These are phyloP conservation scores for Phenganax subtilis DNA, from an alignment of 92 coral and sea anemone species.

Conservation along the genomic window DNA sequence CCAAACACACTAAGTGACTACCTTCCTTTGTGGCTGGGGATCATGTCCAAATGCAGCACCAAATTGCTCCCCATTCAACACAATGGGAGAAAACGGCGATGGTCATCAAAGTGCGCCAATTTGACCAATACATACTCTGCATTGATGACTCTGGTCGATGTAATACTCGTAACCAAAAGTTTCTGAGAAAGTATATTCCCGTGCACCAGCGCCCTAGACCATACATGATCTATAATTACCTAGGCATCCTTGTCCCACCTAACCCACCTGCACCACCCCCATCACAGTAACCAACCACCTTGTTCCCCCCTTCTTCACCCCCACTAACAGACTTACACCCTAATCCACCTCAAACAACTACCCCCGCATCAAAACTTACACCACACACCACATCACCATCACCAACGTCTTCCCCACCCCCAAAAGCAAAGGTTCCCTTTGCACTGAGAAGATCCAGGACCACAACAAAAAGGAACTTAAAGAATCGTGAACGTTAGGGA, in stretches of 20 bases:
- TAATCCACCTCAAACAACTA: constrained; percentile 1
- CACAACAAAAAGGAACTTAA: too few relatives aligned
- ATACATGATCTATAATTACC: constrained; percentile 48
- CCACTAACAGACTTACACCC: constrained; percentile 1
- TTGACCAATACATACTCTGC: constrained; percentile 45
- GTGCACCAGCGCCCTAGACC: constrained; percentile 32
- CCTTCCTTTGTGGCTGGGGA: constrained; percentile 53
- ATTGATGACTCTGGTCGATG: constrained; percentile 46
- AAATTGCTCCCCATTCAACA: constrained; percentile 37
- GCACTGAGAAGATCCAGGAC: too few relatives aligned
- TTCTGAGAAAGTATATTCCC: constrained; percentile 36
- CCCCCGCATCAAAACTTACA: not conserved
- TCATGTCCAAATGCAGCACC: constrained; percentile 55
- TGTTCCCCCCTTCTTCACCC: not conserved
- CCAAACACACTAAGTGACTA: constrained; percentile 51
- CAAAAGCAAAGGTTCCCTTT: too few relatives aligned
- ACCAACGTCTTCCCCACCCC: too few relatives aligned
- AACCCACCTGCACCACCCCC: not conserved
- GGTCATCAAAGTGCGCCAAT: constrained; percentile 44
- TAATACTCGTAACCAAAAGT: constrained; percentile 42
- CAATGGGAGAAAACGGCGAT: constrained; percentile 43
- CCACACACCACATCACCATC: too few relatives aligned
- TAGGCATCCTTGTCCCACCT: constrained; percentile 19
- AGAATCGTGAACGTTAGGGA: too few relatives aligned
- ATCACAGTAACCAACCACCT: not conserved